Evolutionary conservation across 2,888 invertebrate species (phyloP).

Genomic region (Eulithis testata): DNA sequence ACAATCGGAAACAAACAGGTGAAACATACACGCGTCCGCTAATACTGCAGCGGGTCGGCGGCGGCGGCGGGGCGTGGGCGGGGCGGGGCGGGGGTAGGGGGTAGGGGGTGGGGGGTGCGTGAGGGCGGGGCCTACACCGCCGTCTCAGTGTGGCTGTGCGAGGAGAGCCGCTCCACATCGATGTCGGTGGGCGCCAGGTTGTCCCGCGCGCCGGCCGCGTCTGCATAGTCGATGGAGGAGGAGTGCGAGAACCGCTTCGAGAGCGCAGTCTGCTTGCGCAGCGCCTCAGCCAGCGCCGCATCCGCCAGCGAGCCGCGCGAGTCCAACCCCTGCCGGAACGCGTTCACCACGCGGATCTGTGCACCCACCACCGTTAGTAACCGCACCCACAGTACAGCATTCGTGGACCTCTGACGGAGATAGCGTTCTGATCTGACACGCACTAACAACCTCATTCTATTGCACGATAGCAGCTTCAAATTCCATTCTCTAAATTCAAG

Average conservation of each 20-base stretch:
- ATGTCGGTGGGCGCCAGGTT: constrained; percentile 95
- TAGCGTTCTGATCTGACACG: constrained; percentile 20
- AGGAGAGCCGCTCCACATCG: constrained; percentile 96
- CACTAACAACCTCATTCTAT: too few species aligned
- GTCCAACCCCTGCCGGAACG: constrained; percentile 99
- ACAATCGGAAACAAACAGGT: constrained; percentile 62
- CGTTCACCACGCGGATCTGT: constrained; percentile 99
- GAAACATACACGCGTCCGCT: constrained; percentile 68
- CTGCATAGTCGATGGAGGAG: constrained; percentile 94
- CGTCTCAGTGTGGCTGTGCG: constrained; percentile 97
- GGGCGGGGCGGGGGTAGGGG: constrained; percentile 31
- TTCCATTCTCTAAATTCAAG: too few species aligned
- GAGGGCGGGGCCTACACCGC: constrained; percentile 88
- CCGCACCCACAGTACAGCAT: constrained; percentile 22
- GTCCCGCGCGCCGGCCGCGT: constrained; percentile 94
- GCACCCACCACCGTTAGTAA: constrained; percentile 54
- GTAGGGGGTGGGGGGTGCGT: constrained; percentile 16
- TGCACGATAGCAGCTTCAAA: too few species aligned
- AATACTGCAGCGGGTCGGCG: constrained; percentile 38
- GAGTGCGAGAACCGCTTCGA: constrained; percentile 96
- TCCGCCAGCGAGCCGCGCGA: constrained; percentile 96
- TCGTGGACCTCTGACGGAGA: constrained; percentile 42
- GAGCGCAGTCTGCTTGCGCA: constrained; percentile 96
- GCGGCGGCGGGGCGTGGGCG: constrained; percentile 34
- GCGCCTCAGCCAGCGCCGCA: constrained; percentile 96